Base-by-base conservation (phyloP, 2,113 vertebrate genomes). In the Coracopsis vasa region DNA sequence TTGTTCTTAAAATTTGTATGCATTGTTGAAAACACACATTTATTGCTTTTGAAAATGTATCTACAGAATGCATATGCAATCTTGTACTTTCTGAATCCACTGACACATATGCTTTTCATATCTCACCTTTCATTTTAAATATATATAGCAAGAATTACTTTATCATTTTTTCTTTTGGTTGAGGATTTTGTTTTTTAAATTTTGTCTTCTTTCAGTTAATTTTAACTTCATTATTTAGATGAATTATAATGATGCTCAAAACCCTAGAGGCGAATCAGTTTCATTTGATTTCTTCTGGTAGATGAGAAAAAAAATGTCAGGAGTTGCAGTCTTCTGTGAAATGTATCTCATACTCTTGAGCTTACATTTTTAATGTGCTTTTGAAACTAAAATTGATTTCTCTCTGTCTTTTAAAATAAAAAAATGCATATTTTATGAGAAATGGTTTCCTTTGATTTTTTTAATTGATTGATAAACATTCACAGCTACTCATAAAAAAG, bases 151-250 rank as follows among this genome's bases (percentile, higher is more conserved):
- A 61, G 73, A 42, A 91, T 90, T 62, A 71, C 13, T 96, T 87
- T 87, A 94, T 94, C 35, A 14, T 62, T 92, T 95, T 96, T 74
- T 67, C 31, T 90, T 72, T 81, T 41, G 5, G 3, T 24, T 70
- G 19, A 88, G 53, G 16, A 20, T 37, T 84, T 81, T 20, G 16
- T 23, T n/a, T 56, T 80, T 79, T 19, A 2, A 29, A 65, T 90
- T 94, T 95, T 93, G 19, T 92, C 85, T 90, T 89, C 67, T 97
- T 97, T 97, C 91, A 95, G 69, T 97, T 98, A 97, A 97, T 98
- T 98, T 98, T 96, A 96, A 95, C 87, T 98, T 97, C 82, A 96
- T 97, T 98, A 97, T 97, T 97, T 97, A 98, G 95, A 98, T 94
- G 91, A 98, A 98, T 97, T 95, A 44, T 92, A 97, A 96, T 95